Evolutionary conservation across 1,140 invertebrate genomes (phyloP).

Genomic region (Drosophila teissieri): DNA sequence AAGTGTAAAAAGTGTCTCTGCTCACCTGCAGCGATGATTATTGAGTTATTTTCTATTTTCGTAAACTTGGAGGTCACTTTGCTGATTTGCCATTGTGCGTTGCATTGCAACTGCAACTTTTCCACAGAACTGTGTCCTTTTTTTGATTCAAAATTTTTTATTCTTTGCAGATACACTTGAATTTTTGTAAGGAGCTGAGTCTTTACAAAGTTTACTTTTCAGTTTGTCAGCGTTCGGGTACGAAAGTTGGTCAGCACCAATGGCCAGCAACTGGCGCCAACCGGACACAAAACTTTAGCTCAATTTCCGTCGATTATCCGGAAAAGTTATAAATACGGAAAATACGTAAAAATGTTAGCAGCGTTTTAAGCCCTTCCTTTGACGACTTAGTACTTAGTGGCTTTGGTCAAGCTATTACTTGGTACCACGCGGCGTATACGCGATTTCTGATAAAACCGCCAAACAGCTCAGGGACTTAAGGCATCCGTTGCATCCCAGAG

Average conservation of each 20-base stretch:
- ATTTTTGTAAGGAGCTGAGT: constrained; percentile 4
- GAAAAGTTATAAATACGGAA: constrained; percentile 4
- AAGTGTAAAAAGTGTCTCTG: constrained; percentile 4
- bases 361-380: constrained; percentile 11
- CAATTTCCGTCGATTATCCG: constrained; percentile 22
- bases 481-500: constrained; percentile 5
- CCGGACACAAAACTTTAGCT: constrained; percentile 12
- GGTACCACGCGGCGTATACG: constrained; percentile 48
- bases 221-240: constrained; percentile 18
- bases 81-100: not conserved
- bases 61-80: constrained; percentile 13
- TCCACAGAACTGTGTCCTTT: constrained; percentile 2
- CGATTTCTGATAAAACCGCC: constrained; percentile 41
- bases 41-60: constrained; percentile 28
- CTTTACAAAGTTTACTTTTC: constrained; percentile 31
- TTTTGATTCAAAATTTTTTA: constrained; percentile 3
- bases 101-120: constrained; percentile 6
- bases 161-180: constrained; percentile 1
- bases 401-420: constrained; percentile 1
- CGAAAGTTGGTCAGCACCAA: constrained; percentile 31
- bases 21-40: constrained; percentile 17
- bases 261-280: constrained; percentile 35
- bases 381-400: constrained; percentile 15
- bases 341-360: not conserved
- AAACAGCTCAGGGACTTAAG: not conserved